Evolutionary conservation across 2,888 invertebrate species (phyloP).

Genomic region (Arrhopalites spinosus): DNA sequence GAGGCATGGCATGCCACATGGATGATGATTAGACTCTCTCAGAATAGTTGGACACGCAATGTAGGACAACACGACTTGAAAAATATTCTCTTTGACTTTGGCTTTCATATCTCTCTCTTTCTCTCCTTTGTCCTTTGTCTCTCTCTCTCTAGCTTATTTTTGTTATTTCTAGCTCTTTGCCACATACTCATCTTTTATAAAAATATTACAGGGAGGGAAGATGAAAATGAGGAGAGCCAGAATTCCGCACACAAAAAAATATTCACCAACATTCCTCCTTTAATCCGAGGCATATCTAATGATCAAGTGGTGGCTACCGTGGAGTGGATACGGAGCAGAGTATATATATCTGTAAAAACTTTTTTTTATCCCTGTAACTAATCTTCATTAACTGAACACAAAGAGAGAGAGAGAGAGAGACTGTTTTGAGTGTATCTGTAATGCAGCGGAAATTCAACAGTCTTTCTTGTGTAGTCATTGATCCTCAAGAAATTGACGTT

Average conservation of each 20-base stretch:
- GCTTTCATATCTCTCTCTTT: no score
- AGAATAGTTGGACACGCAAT: slow-evolving; percentile 29
- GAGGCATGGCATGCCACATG: slow-evolving; percentile 28
- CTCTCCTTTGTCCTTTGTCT: no score
- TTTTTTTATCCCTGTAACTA: background rate
- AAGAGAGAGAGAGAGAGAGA: background rate
- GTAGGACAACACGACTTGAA: slow-evolving; percentile 32
- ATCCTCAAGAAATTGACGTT: slow-evolving; percentile 1
- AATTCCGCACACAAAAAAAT: background rate
- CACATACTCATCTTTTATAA: no score
- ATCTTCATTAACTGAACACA: background rate
- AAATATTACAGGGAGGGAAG: no score
- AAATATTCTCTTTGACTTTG: background rate
- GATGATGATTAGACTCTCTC: slow-evolving; percentile 21
- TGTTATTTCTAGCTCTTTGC: no score
- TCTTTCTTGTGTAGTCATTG: slow-evolving; percentile 14
- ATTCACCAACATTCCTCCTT: background rate
- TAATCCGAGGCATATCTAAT: slow-evolving; percentile 7
- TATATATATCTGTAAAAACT: no score
- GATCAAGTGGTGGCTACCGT: background rate
- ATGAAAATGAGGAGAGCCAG: no score
- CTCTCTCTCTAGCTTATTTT: no score
- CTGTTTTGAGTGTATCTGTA: no score
- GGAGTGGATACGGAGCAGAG: background rate
- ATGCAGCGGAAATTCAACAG: slow-evolving; percentile 26